Base-by-base conservation (phyloP, 1,140 invertebrate genomes). In the Phenacoccus solenopsis region DNA sequence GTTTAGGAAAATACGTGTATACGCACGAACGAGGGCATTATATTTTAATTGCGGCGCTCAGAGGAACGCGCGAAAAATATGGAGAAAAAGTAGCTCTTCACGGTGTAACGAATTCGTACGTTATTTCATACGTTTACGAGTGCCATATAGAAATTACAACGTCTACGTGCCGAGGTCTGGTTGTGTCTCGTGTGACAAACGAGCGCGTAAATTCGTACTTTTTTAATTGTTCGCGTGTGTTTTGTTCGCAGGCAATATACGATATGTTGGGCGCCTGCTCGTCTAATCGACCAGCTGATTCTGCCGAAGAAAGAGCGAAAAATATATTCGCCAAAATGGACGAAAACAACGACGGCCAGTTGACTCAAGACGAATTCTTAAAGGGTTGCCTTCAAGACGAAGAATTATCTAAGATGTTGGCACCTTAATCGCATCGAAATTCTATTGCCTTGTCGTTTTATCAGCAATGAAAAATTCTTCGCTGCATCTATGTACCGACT, bases 261-360 rank as follows among this genome's bases (percentile, higher is more conserved):
- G 94, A 98, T 79, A 98, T 98, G 95, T 81, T 96, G 76, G 93
- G 96, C 56, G 90, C 94, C 70, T 94, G 93, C 82, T 94, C 93
- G 74, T 93, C 91, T 78, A 96, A 94, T 81, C 83, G 91, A 74
- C 91, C 92, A 25, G 89, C 90, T 38, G 92, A 94, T 79, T 93
- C 90, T 20, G 94, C 97, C 13, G 93, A 98, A 78, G 94, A 98
- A 78, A 84, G 96, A 74, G 96, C 96, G 71, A 94, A 96, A 81
- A 97, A 96, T 80, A 99, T 99, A 74, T 99, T 99, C 81, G 91
- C 92, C 61, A 98, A 98, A 81, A 98, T 99, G 96, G 96, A 99
- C 79, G 90, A 94, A 78, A 98, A 99, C 84, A 94, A 94, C 80
- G 96, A 98, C 81, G 95, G 95, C 59, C 94, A 98, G 78, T 84